These are phyloP conservation scores for Setophaga petechia DNA, from an alignment of 2,113 vertebrate species.

Conservation along the genomic window DNA sequence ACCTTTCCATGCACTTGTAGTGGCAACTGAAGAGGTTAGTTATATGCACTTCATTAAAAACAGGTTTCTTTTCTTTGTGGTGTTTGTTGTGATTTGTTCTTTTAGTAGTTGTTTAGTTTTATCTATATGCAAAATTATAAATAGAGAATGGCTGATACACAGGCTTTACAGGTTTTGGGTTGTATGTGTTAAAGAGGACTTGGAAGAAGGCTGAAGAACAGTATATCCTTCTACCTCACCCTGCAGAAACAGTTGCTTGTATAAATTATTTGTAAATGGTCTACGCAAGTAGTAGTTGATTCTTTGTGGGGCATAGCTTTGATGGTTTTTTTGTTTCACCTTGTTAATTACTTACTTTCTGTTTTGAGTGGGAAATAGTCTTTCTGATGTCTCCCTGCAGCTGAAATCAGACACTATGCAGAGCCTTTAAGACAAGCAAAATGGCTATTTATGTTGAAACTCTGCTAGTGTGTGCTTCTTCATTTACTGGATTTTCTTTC, in stretches of 20 bases:
- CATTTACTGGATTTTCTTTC: neutral
- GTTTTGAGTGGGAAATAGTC: neutral
- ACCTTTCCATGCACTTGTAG: neutral
- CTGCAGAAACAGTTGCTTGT: neutral
- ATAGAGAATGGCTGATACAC: neutral
- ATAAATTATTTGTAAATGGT: neutral
- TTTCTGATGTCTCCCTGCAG: neutral
- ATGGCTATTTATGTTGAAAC: neutral
- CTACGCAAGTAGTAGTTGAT: neutral
- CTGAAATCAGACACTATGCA: neutral
- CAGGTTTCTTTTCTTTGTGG: neutral
- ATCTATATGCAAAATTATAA: neutral
- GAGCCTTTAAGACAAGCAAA: neutral
- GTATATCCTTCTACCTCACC: neutral
- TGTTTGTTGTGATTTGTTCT: constrained; percentile 7
- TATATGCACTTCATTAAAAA: constrained; percentile 14
- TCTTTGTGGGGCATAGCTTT: neutral
- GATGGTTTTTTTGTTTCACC: neutral
- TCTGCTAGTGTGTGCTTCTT: neutral
- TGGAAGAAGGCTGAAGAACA: neutral
- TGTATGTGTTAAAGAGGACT: neutral
- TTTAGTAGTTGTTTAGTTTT: neutral
- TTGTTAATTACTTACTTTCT: neutral
- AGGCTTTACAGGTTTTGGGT: neutral
- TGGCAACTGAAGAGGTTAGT: neutral